Evolutionary conservation across 2,888 invertebrate genomes (phyloP), one percentile per base, ranked within the genome.

Genomic region (Chrysomela aeneicollis): DNA sequence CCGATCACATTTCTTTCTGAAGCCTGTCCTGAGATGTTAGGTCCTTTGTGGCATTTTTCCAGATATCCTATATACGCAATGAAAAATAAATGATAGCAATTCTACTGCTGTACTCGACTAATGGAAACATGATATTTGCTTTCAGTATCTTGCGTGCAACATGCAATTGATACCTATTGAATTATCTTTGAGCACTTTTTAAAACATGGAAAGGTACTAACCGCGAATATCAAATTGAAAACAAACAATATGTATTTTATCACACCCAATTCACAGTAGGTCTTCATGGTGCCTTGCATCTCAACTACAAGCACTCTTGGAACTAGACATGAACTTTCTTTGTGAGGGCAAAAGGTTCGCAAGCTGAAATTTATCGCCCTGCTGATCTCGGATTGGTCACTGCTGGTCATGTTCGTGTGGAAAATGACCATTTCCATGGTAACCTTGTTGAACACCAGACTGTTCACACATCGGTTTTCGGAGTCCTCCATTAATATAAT

Each of bases 211-310:
- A n/a, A n/a, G n/a, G n/a, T 68, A 76, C 91, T 88, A 78, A 92
- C 92, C 85, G 90, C 89, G 82, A 92, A 92, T 80, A 92, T 87
- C 17, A 91, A 86, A 78, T 92, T 92, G 73, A 92, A 89, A 72
- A 89, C 85, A 73, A 92, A 85, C 70, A 92, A 84, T 84, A 92
- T 87, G 77, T 91, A 92, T 80, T 92, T 92, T 59, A 92, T 90
- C 76, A 89, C 87, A 80, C 85, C 87, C 87, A 91, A 88, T 74
- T 91, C 90, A 64, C 78, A 78, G n/a, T n/a, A n/a, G 49, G 75
- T 69, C 72, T 74, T 74, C 79, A 79, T 79, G 63, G 72, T 78
- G 35, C 3, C 15, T 15, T 4, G 4, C 15, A 42, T 3, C 6
- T 42, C 42, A 8, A 42, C 42, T 35, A 35, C 1, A 19, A 42